Percentiles rank a stretch among this genome's conserved stretches.
phyloP scores from a whole-genome alignment of 2,797 vertebrate genomes.

The Gadopsis marmoratus region DNA sequence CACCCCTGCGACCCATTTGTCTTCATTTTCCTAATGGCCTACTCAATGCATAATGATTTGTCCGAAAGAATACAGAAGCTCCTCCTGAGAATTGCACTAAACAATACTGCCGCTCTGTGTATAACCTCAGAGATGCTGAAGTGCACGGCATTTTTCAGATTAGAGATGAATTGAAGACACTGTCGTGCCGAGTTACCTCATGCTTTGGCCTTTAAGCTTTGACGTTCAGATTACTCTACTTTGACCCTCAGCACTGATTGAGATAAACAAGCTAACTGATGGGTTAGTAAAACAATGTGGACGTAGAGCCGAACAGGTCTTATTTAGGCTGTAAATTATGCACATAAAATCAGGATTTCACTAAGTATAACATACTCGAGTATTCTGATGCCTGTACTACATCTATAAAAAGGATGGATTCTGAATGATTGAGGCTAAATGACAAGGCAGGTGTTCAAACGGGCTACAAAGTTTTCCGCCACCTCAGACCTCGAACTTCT shows the following conservation, averaged over 20 bases:
- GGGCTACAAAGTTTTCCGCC: conserved; percentile 57
- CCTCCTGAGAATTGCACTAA: conserved; percentile 80
- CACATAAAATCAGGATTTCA: neutral
- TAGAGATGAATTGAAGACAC: conserved; percentile 71
- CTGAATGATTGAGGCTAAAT: conserved; percentile 11
- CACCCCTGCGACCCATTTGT: conserved; percentile 78
- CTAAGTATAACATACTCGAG: neutral
- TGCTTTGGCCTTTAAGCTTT: conserved; percentile 65
- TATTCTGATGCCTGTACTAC: neutral
- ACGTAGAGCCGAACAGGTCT: conserved; percentile 12
- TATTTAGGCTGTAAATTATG: neutral
- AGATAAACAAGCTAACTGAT: conserved; percentile 55
- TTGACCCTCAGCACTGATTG: conserved; percentile 29
- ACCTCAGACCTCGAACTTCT: conserved; percentile 66
- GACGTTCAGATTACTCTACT: conserved; percentile 60
- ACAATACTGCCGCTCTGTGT: conserved; percentile 78
- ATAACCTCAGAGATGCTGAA: conserved; percentile 67
- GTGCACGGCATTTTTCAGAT: conserved; percentile 81
- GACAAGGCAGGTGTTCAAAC: conserved; percentile 10
- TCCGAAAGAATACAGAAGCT: conserved; percentile 82
- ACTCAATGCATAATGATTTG: conserved; percentile 90
- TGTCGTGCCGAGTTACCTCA: conserved; percentile 43
- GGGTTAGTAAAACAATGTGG: conserved; percentile 45
- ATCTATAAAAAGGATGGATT: conserved; percentile 3
- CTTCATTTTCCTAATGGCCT: conserved; percentile 89